Conservation (phyloP, 2,888 invertebrate species). For the Thecophora atra region DNA sequence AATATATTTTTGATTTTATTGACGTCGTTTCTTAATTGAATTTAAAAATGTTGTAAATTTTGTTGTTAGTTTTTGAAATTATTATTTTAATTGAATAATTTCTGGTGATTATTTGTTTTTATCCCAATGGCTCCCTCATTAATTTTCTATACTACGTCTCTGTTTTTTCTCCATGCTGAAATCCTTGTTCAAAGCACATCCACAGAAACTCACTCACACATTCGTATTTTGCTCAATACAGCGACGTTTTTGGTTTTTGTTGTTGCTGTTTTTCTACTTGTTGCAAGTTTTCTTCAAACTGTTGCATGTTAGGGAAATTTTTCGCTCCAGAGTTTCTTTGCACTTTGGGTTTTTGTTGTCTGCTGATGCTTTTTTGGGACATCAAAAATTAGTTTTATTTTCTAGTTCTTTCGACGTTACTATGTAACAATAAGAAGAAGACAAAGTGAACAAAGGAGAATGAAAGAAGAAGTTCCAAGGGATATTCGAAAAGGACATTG, state of each 20-base stretch:
- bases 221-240: neutral
- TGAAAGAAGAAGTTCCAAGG: too few relatives aligned
- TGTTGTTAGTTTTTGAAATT: neutral
- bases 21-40: too few relatives aligned
- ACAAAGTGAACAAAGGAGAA: too few relatives aligned
- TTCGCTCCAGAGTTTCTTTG: neutral
- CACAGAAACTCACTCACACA: neutral
- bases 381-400: neutral
- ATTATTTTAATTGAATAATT: too few relatives aligned
- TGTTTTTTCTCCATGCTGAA: constrained; percentile 22
- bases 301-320: constrained; percentile 45
- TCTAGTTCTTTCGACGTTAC: neutral
- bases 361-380: neutral
- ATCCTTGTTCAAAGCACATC: constrained; percentile 25
- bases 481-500: neutral
- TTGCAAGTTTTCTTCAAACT: constrained; percentile 44
- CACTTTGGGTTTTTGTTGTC: neutral
- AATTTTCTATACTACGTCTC: constrained; percentile 29
- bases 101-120: too few relatives aligned
- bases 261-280: constrained; percentile 38
- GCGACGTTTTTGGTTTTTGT: neutral
- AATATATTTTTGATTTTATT: too few relatives aligned
- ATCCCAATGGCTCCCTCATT: too few relatives aligned
- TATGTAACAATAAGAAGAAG: too few relatives aligned
- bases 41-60: too few relatives aligned